A percentile compares a stretch with the other conserved stretches of the same genome.
phyloP scores from a whole-genome alignment of 2,113 vertebrate genomes.

The Ciconia stormi region DNA sequence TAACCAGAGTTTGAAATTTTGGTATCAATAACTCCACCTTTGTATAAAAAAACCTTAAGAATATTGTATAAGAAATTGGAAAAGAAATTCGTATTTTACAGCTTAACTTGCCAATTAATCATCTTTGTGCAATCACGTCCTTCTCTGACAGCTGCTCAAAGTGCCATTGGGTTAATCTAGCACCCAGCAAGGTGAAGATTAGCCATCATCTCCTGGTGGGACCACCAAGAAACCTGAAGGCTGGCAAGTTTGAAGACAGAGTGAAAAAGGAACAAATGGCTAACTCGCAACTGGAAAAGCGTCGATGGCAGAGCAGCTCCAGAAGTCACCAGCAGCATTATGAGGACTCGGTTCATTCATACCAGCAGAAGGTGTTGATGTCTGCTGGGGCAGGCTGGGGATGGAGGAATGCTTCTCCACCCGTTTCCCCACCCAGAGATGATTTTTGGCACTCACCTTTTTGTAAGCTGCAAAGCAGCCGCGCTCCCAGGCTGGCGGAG shows the following conservation, averaged over 20 bases:
- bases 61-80: not conserved
- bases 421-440: not conserved
- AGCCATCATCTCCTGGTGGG: not conserved
- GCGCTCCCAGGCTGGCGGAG: not conserved
- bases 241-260: not conserved
- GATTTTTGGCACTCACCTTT: not conserved
- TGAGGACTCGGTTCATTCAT: fast-evolving
- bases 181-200: not conserved
- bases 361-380: not conserved
- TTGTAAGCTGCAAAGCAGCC: not conserved
- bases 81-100: not conserved
- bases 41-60: not conserved
- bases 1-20: not conserved
- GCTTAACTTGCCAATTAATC: not conserved
- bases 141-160: not conserved
- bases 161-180: not conserved
- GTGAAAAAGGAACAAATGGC: not conserved
- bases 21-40: not conserved
- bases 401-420: not conserved
- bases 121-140: not conserved
- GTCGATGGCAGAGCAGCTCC: not conserved
- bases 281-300: not conserved
- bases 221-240: not conserved
- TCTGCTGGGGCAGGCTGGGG: not conserved
- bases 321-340: not conserved